Conservation (phyloP, 2,113 vertebrate species). For the Myrmecobius fasciatus region DNA sequence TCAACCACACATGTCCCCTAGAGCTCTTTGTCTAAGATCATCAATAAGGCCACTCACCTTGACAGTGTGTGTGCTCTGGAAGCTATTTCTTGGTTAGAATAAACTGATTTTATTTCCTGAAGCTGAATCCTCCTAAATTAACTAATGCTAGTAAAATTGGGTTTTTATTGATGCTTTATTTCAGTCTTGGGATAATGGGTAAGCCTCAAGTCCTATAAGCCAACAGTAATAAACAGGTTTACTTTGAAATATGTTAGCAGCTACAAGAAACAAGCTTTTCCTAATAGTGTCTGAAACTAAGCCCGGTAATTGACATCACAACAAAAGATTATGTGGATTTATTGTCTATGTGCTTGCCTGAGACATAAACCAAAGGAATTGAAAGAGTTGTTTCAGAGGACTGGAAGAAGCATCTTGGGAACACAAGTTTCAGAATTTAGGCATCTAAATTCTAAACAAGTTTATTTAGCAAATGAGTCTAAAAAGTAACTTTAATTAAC, state of each 20-base stretch:
- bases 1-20: slow-evolving; percentile 35
- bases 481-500: slow-evolving; percentile 22
- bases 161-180: slow-evolving; percentile 47
- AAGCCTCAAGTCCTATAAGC: not conserved
- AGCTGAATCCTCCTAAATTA: not conserved
- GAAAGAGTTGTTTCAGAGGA: not conserved
- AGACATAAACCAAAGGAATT: not conserved
- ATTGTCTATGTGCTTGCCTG: not conserved
- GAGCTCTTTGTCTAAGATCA: slow-evolving; percentile 11
- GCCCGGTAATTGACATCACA: not conserved
- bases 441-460: slow-evolving; percentile 15
- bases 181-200: slow-evolving; percentile 15
- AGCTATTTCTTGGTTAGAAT: slow-evolving; percentile 36
- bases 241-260: not conserved
- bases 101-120: slow-evolving; percentile 32
- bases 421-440: slow-evolving; percentile 40
- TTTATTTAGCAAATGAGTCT: not conserved
- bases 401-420: slow-evolving; percentile 5
- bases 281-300: not conserved
- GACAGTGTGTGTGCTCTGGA: not conserved
- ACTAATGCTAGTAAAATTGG: not conserved
- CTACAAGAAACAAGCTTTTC: not conserved
- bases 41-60: slow-evolving; percentile 18
- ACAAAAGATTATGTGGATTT: not conserved
- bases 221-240: slow-evolving; percentile 20